Evolutionary conservation across 2,888 invertebrate species (phyloP).

Genomic region (Idaea dimidiata): DNA sequence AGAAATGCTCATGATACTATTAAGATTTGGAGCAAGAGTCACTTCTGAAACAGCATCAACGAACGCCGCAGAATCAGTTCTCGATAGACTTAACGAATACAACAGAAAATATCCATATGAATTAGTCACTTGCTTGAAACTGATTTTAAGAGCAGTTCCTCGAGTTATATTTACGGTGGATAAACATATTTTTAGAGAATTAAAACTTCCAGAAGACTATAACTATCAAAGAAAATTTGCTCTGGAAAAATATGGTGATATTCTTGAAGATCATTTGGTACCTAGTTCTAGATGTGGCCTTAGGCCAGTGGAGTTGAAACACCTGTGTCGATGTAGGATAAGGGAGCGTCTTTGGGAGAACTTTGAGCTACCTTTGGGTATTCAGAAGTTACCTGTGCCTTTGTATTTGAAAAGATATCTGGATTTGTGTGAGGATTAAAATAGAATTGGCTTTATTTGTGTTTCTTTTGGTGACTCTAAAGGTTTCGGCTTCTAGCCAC

Average conservation of each 20-base stretch:
- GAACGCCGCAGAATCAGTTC: slow-evolving; percentile 82
- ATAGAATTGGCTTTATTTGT: slow-evolving; percentile 6
- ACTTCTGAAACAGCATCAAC: slow-evolving; percentile 80
- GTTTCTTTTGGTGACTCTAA: neutral
- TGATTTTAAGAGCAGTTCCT: slow-evolving; percentile 84
- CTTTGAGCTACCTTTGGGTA: slow-evolving; percentile 88
- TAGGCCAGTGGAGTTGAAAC: slow-evolving; percentile 86
- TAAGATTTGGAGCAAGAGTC: slow-evolving; percentile 86
- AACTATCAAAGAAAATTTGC: slow-evolving; percentile 68
- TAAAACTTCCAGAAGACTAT: slow-evolving; percentile 63
- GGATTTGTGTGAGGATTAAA: slow-evolving; percentile 86
- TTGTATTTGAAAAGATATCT: slow-evolving; percentile 84
- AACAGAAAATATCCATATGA: slow-evolving; percentile 85
- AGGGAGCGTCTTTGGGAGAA: slow-evolving; percentile 84
- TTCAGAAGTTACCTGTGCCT: slow-evolving; percentile 85
- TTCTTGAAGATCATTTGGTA: slow-evolving; percentile 81
- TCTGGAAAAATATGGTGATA: slow-evolving; percentile 68
- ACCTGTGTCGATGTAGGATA: slow-evolving; percentile 87
- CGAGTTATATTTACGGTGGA: slow-evolving; percentile 76
- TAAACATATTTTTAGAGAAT: slow-evolving; percentile 50
- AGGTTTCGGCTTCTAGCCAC: too few species aligned
- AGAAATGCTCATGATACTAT: slow-evolving; percentile 86
- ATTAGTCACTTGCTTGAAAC: slow-evolving; percentile 84
- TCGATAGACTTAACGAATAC: slow-evolving; percentile 84
- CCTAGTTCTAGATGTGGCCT: slow-evolving; percentile 82